phyloP scores from a whole-genome alignment of 2,888 invertebrate genomes.

The Archips crataeganus region DNA sequence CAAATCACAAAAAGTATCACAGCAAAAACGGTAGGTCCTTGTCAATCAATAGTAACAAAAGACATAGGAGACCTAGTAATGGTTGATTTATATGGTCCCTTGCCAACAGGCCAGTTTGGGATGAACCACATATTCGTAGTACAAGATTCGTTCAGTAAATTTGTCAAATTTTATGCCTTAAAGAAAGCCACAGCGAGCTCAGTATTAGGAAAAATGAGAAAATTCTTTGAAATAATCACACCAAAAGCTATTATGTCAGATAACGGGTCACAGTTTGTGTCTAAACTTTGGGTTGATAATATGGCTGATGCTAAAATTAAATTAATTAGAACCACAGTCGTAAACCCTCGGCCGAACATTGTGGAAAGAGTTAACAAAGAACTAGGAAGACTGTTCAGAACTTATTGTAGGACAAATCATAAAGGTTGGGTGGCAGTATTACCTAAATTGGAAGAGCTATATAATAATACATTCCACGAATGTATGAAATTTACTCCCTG shows the following conservation, averaged over 20 bases:
- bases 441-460: conserved; percentile 42
- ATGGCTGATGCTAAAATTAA: conserved; percentile 30
- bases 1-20: too few species aligned
- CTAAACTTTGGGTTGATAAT: conserved; percentile 26
- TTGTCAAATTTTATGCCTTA: background rate
- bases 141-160: conserved; percentile 10
- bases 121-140: background rate
- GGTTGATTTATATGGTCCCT: conserved; percentile 1
- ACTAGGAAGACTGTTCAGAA: conserved; percentile 45
- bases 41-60: background rate
- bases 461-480: conserved; percentile 44
- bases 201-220: conserved; percentile 30
- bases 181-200: conserved; percentile 17
- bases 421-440: conserved; percentile 42
- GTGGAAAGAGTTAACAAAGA: conserved; percentile 48
- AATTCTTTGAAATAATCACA: conserved; percentile 37
- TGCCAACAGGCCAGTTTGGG: background rate
- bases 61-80: conserved; percentile 6
- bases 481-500: conserved; percentile 38
- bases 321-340: conserved; percentile 32
- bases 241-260: conserved; percentile 45
- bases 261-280: conserved; percentile 44
- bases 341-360: conserved; percentile 47
- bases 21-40: background rate
- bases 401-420: conserved; percentile 45